Evolutionary conservation across 64 coral and sea anemone species (phyloP).

Genomic region (Stylophora pistillata): DNA sequence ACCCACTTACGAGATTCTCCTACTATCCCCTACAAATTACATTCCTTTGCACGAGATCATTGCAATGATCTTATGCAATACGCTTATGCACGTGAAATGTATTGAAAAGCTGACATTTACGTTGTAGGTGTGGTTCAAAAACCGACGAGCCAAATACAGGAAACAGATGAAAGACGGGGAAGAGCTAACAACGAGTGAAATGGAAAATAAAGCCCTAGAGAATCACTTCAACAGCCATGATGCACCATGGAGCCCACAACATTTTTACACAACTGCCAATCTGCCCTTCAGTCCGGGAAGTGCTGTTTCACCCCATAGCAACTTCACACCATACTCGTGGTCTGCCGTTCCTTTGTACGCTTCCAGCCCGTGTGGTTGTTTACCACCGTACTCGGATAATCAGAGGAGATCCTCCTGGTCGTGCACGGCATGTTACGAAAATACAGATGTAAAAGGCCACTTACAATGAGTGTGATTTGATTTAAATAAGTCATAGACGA

Average conservation of each 20-base stretch:
- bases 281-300: slow-evolving; percentile 22
- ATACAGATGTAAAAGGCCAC: slow-evolving; percentile 21
- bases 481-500: background rate
- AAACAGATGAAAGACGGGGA: slow-evolving; percentile 77
- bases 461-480: slow-evolving; percentile 5
- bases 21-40: no score
- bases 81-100: background rate
- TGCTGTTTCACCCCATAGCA: slow-evolving; percentile 33
- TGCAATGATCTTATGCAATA: no score
- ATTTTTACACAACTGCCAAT: slow-evolving; percentile 2
- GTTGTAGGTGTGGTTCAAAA: slow-evolving; percentile 76
- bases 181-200: slow-evolving; percentile 37
- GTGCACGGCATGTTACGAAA: slow-evolving; percentile 32
- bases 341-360: slow-evolving; percentile 32
- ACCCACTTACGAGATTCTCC: no score
- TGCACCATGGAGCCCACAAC: slow-evolving; percentile 36
- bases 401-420: slow-evolving; percentile 19
- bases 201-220: slow-evolving; percentile 33
- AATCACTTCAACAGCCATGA: slow-evolving; percentile 21
- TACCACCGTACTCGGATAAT: slow-evolving; percentile 29
- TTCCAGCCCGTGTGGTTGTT: slow-evolving; percentile 25
- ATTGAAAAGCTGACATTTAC: background rate
- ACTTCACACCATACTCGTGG: slow-evolving; percentile 32
- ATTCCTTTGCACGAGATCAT: no score
- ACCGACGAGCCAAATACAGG: slow-evolving; percentile 65